Percentiles rank a stretch among this genome's conserved stretches.
Evolutionary conservation across 1,140 invertebrate genomes (phyloP).

Genomic region (Colletes latitarsis): DNA sequence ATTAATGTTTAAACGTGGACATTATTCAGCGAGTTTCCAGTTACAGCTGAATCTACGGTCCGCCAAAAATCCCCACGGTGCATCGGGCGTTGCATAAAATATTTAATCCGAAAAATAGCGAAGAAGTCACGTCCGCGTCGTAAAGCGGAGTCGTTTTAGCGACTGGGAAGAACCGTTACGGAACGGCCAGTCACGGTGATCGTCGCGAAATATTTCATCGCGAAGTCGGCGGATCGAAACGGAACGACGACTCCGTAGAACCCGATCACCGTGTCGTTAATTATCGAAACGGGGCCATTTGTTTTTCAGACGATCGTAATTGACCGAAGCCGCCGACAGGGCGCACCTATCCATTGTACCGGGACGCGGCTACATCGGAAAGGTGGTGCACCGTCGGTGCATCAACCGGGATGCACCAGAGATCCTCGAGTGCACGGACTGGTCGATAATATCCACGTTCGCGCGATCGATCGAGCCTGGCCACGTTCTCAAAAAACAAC

Average conservation of each 20-base stretch:
- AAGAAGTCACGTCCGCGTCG: too few relatives aligned
- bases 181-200: background rate
- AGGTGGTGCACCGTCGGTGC: slow-evolving; percentile 44
- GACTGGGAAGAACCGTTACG: slow-evolving; percentile 4
- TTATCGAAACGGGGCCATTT: slow-evolving; percentile 51
- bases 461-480: background rate
- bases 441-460: slow-evolving; percentile 27
- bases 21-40: too few relatives aligned
- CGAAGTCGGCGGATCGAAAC: background rate
- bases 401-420: background rate
- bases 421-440: background rate
- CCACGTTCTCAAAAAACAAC: background rate
- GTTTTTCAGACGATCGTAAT: slow-evolving; percentile 58
- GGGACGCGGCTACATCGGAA: slow-evolving; percentile 47
- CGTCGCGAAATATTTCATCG: slow-evolving; percentile 40
- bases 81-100: too few relatives aligned
- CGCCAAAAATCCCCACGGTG: too few relatives aligned
- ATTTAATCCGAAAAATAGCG: too few relatives aligned
- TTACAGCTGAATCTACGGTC: too few relatives aligned
- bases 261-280: slow-evolving; percentile 49
- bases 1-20: too few relatives aligned
- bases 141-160: too few relatives aligned
- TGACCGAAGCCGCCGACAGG: slow-evolving; percentile 39
- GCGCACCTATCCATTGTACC: slow-evolving; percentile 55
- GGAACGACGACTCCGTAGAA: background rate